Evolutionary conservation across 53 echinoderm and acorn worm genomes (phyloP).

Genomic region (Echinarachnius parma): DNA sequence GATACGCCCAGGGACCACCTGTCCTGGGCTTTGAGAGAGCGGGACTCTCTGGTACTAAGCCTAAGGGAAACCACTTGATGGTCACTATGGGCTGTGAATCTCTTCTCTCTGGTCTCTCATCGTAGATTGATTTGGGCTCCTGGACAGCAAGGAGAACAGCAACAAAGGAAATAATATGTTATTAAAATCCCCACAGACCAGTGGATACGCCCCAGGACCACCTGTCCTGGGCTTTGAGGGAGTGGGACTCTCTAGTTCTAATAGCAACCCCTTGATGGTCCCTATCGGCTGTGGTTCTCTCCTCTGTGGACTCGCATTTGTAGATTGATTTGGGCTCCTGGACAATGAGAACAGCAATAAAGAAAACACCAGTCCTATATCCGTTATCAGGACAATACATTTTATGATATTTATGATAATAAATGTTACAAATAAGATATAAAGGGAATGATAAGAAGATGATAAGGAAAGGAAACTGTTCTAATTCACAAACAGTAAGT

Average conservation of each 20-base stretch:
- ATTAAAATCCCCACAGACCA: no score
- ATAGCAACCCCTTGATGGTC: conserved; percentile 10
- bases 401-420: no score
- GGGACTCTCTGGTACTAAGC: conserved; percentile 21
- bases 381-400: no score
- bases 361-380: background rate
- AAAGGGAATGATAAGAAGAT: no score
- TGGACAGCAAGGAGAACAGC: no score
- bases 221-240: background rate
- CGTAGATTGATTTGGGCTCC: conserved; percentile 86
- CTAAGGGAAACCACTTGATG: conserved; percentile 16
- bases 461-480: no score
- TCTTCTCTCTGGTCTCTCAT: conserved; percentile 48
- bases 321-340: conserved; percentile 89
- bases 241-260: conserved; percentile 21
- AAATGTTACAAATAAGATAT: no score
- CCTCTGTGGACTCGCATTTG: conserved; percentile 48
- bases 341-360: no score
- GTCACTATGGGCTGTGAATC: background rate
- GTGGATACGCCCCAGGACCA: background rate
- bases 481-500: no score
- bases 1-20: no score
- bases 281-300: conserved; percentile 1
- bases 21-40: no score
- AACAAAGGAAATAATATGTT: no score